Base-by-base conservation (phyloP, 30 jellyfish, hydroid and myxozoan species). In the Catostylus mosaicus region DNA sequence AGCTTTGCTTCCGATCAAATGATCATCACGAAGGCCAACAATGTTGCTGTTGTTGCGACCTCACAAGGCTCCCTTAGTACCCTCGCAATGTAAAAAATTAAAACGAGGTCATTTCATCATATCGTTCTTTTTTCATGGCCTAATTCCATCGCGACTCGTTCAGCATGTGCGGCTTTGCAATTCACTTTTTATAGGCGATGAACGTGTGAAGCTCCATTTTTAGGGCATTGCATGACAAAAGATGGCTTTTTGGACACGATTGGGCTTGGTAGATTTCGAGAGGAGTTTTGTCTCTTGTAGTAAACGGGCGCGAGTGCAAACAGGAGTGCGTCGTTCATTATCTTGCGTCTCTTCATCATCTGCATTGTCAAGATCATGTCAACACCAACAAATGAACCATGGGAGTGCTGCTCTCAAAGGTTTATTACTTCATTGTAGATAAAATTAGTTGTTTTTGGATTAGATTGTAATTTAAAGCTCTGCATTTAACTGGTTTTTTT, bases 91-190 rank as follows among this genome's bases (percentile, higher is more conserved):
- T 2, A 8, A 8, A 48, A 2, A 48, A 4, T 27, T 48, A 48
- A 27, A 34, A 36, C 36, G 80, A 68, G 80, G 56, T 43, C 22
- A 36, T 68, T 68, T 35, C 62, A 68, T 68, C 80, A 68, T 68
- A 33, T n/a, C 54, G 59, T 1, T 65, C 80, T 36, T 68, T 68
- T 18, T 12, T 23, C 23, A 34, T 26, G 80, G 80, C 80, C 80
- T 68, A 68, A 68, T 33, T 18, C 61, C 32, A 36, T 19, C 7
- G 16, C 5, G 1, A 33, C 34, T 0, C 4, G 80, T 18, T 26
- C 9, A 33, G 65, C 80, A 68, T 68, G 80, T 38, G 80, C 80
- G 14, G 65, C 36, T 3, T 33, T 1, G 11, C 7, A 36, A 5
- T 12, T 3, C 8, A 16, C 56, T 43, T 8, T 6, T 43, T 43